Base-by-base conservation (phyloP, 2,888 invertebrate genomes). In the Parnassius glacialis region DNA sequence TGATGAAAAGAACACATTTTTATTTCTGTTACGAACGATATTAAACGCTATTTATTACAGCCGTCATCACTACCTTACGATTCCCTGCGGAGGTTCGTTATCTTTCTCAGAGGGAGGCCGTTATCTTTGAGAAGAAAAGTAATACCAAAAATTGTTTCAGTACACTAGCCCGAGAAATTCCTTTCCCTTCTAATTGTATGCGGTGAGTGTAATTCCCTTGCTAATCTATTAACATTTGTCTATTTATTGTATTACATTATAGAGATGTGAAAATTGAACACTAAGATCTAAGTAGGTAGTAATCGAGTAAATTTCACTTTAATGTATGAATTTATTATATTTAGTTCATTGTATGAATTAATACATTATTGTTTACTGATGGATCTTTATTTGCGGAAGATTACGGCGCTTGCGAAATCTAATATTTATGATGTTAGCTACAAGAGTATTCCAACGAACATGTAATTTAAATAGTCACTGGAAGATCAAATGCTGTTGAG, bases 71-170 rank as follows among this genome's bases (percentile, higher is more conserved):
- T 63, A 63, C 45, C 3, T 11, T 7, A 50, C 20, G 57, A 57
- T 43, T 64, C 64, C 82, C 80, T 73, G 79, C 64, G 74, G 84
- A 73, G 81, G 71, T 83, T 86, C 85, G 81, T 87, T 87, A 87
- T 81, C 80, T 70, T 66, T 72, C 82, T 68, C 82, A 74, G 69
- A 72, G 85, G 84, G 84, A 78, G 72, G 75, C 69, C 74, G 84
- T 85, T 87, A 86, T 85, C 83, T 81, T 80, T 76, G 76, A 80
- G 76, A 67, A 77, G 83, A 79, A 81, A 83, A 83, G 81, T 83
- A 86, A 83, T 82, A 78, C 76, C 78, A 74, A 74, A 84, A 85
- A 87, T 84, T 77, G 76, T 74, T 78, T 77, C 87, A 85, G 87
- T 87, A 63, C 55, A 59, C 55, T 47, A 41, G 20, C 54, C 2